Conservation (phyloP, 2,888 invertebrate genomes). For the Lepas anatifera region DNA sequence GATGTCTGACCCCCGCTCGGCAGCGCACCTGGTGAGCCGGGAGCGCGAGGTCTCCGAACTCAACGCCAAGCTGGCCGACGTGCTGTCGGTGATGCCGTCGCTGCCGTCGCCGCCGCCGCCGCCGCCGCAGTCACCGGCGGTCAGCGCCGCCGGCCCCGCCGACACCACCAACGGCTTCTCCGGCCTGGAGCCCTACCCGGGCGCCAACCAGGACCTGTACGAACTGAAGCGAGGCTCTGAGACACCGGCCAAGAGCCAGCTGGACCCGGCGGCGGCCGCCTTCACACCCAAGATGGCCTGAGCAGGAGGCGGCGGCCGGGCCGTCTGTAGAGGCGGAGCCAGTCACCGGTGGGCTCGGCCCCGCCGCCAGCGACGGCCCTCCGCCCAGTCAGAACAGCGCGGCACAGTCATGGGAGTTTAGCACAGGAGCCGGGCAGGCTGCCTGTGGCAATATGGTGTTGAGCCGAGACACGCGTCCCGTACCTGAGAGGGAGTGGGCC, state of each 20-base stretch:
- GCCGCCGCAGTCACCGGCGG: slow-evolving; percentile 13
- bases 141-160: slow-evolving; percentile 20
- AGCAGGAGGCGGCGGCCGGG: not conserved
- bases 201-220: slow-evolving; percentile 6
- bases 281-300: slow-evolving; percentile 33
- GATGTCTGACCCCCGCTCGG: slow-evolving; percentile 26
- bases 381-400: too few relatives aligned
- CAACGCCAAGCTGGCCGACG: slow-evolving; percentile 80
- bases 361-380: too few relatives aligned
- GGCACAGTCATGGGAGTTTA: too few relatives aligned
- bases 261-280: slow-evolving; percentile 37
- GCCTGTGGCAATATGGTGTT: too few relatives aligned
- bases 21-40: slow-evolving; percentile 67
- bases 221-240: slow-evolving; percentile 15
- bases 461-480: too few relatives aligned
- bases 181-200: not conserved
- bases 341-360: too few relatives aligned
- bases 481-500: too few relatives aligned
- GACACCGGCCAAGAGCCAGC: slow-evolving; percentile 24
- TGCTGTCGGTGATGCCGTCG: slow-evolving; percentile 76
- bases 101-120: slow-evolving; percentile 13
- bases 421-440: too few relatives aligned
- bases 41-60: slow-evolving; percentile 85
- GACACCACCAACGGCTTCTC: slow-evolving; percentile 18
- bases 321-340: too few relatives aligned